Conservation (phyloP, 2,888 invertebrate species). For the Sarcophaga subvicina region DNA sequence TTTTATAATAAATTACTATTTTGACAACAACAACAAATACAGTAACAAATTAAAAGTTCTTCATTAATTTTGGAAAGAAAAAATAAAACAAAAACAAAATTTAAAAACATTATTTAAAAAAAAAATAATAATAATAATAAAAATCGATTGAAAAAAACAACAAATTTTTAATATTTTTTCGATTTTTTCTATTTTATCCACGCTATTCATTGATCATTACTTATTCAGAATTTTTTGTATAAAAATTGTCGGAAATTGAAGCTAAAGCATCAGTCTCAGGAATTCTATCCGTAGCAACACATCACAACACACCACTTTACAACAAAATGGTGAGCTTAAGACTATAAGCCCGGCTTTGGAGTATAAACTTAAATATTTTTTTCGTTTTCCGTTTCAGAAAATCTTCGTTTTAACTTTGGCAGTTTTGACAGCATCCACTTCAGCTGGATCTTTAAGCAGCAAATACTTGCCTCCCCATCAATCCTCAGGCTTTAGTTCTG, state of each 20-base stretch:
- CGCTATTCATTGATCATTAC: background rate
- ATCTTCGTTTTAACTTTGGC: constrained; percentile 64
- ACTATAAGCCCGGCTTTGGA: background rate
- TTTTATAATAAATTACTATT: constrained; percentile 28
- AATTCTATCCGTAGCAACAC: constrained; percentile 29
- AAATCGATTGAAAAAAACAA: constrained; percentile 1
- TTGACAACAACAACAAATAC: constrained; percentile 15
- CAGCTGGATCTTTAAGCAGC: constrained; percentile 70
- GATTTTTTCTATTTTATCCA: constrained; percentile 17
- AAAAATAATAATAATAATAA: constrained; percentile 12
- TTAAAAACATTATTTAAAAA: background rate
- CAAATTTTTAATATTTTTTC: background rate
- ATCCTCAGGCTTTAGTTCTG: constrained; percentile 64
- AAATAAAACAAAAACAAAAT: background rate
- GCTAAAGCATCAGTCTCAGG: constrained; percentile 58
- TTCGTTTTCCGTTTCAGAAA: constrained; percentile 53
- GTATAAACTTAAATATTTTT: background rate
- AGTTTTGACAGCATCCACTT: constrained; percentile 63
- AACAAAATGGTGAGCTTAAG: constrained; percentile 57
- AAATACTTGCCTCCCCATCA: constrained; percentile 73
- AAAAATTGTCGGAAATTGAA: constrained; percentile 60
- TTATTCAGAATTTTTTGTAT: constrained; percentile 52
- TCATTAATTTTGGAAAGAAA: constrained; percentile 26
- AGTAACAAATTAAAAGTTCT: constrained; percentile 40
- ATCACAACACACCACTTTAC: background rate